Evolutionary conservation across 1,140 invertebrate genomes (phyloP), one percentile per base, ranked within the genome.

Genomic region (Protaetia brevitarsis): DNA sequence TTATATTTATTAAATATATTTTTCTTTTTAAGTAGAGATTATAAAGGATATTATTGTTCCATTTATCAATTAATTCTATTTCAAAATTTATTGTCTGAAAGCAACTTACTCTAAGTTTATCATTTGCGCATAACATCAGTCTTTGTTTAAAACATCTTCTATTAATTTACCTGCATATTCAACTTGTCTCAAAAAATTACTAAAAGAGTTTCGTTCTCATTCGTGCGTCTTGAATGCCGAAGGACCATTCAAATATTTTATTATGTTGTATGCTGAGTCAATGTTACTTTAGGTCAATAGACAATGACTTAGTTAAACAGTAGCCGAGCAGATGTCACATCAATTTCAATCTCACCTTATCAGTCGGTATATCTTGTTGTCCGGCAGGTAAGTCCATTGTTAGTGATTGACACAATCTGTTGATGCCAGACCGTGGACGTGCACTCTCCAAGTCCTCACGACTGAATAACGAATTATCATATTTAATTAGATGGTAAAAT

Each of bases 321-420:
- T 63, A 63, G 60, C 60, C 23, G 31, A 63, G 60, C 60, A 63
- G 60, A 63, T 63, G 60, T 63, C 60, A 63, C 60, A 63, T 63
- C 37, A 63, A 63, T 63, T 63, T 63, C 60, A 63, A 63, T 63
- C 60, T 63, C 36, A 1, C 13, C 29, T 63, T 63, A 63, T 63
- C 60, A 63, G 16, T n/a, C 60, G 13, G 60, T 36, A 63, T 19
- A 36, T 36, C 30, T 63, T 31, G 60, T 63, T 26, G 30, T 36
- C 23, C 60, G 57, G 13, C 13, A 31, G 21, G 60, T 63, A 34
- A 21, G 13, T 37, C 36, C 30, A 21, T 63, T 63, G 36, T 36
- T 31, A 31, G n/a, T 63, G 60, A 63, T 63, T 41, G 60, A 63
- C 60, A 63, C 30, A 34, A 63, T 63, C 60, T 3, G 60, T 30